A percentile compares a stretch with the other conserved stretches of the same genome.
Evolutionary conservation across 2,113 vertebrate genomes (phyloP).

Genomic region (Garra rufa): DNA sequence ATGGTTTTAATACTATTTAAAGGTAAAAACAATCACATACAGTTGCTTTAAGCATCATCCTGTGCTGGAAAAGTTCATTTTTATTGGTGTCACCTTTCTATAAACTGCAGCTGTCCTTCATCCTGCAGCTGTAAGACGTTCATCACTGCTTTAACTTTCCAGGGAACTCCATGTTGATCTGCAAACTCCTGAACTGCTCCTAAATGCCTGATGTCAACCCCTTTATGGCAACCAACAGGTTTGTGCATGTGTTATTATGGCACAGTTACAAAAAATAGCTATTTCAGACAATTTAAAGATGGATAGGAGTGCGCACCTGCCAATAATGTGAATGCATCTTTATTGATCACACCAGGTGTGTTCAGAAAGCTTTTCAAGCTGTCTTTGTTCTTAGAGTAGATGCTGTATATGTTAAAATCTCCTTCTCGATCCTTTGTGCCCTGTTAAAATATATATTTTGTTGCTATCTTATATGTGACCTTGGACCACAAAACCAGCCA

Average conservation of each 20-base stretch:
- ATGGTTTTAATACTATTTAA: too few species aligned
- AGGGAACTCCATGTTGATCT: neutral
- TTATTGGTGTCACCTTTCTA: too few species aligned
- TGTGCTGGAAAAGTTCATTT: too few species aligned
- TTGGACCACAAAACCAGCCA: too few species aligned
- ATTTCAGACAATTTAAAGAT: neutral
- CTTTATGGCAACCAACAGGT: neutral
- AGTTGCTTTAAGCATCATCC: too few species aligned
- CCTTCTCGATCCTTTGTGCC: constrained; percentile 31
- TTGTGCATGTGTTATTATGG: neutral
- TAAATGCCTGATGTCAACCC: constrained; percentile 39
- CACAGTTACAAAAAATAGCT: neutral
- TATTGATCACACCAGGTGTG: constrained; percentile 27
- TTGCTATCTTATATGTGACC: too few species aligned
- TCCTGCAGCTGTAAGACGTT: constrained; percentile 16
- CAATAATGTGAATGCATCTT: constrained; percentile 34
- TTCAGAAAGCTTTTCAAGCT: constrained; percentile 33
- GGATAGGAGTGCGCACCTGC: constrained; percentile 41
- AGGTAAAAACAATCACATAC: too few species aligned
- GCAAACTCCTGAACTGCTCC: constrained; percentile 35
- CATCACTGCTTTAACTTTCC: neutral
- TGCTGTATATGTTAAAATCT: constrained; percentile 50
- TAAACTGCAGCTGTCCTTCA: constrained; percentile 6
- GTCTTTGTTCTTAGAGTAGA: constrained; percentile 46
- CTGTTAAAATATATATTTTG: too few species aligned